Evolutionary conservation across 2,888 invertebrate genomes (phyloP).

Genomic region (Apodemia mormo): DNA sequence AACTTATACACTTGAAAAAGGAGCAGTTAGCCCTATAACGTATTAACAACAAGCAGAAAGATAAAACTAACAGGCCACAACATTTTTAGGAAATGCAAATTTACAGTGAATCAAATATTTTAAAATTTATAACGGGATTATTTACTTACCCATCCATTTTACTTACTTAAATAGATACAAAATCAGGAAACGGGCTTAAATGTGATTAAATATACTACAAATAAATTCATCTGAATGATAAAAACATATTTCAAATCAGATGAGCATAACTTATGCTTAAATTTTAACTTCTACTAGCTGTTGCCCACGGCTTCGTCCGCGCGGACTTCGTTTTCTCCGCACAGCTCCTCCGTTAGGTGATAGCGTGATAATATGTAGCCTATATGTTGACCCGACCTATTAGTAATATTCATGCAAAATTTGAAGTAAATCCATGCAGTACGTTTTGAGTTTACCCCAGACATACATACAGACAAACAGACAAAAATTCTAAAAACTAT

Average conservation of each 20-base stretch:
- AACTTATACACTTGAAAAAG: slow-evolving; percentile 50
- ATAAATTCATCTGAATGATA: slow-evolving; percentile 51
- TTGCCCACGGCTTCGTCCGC: no score
- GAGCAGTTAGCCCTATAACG: slow-evolving; percentile 66
- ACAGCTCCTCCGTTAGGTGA: no score
- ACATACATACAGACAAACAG: no score
- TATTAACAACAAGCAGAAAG: slow-evolving; percentile 72
- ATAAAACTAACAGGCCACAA: slow-evolving; percentile 77
- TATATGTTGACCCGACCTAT: no score
- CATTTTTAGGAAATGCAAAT: slow-evolving; percentile 74
- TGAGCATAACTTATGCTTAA: slow-evolving; percentile 13
- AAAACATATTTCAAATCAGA: slow-evolving; percentile 24
- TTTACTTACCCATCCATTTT: slow-evolving; percentile 62
- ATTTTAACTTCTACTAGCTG: slow-evolving; percentile 6
- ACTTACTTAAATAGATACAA: slow-evolving; percentile 39
- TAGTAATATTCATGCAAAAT: no score
- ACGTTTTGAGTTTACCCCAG: no score
- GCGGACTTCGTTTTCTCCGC: no score
- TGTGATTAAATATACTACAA: slow-evolving; percentile 40
- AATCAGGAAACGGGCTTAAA: slow-evolving; percentile 27
- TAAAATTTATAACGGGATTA: slow-evolving; percentile 45
- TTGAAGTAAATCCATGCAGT: no score
- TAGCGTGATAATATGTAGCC: no score
- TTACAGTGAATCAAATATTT: slow-evolving; percentile 55
- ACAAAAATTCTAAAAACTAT: no score